Conservation (phyloP, 2,888 invertebrate genomes). For the Malthinus seriepunctatus region DNA sequence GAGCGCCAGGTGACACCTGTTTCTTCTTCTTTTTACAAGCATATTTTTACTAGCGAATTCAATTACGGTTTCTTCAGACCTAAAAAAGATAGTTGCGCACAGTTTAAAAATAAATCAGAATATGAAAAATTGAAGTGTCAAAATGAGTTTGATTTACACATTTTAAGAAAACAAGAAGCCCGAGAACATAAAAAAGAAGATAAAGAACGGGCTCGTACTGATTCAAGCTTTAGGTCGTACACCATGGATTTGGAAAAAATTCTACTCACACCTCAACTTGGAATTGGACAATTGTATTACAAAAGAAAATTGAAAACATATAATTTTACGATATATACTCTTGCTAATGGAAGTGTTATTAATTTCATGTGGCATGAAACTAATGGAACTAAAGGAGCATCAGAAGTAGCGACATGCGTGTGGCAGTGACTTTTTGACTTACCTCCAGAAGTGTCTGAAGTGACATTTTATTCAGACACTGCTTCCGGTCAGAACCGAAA, state of each 20-base stretch:
- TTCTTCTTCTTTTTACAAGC: not conserved
- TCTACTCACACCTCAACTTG: not conserved
- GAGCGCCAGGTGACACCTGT: not conserved
- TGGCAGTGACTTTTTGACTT: no score
- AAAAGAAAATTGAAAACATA: slow-evolving; percentile 19
- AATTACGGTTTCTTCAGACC: not conserved
- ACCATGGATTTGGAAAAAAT: not conserved
- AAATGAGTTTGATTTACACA: no score
- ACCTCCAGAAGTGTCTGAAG: no score
- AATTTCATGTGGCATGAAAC: not conserved
- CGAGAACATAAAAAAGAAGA: not conserved
- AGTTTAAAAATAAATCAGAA: slow-evolving; percentile 3
- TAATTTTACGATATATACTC: slow-evolving; percentile 12
- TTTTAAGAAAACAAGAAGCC: not conserved
- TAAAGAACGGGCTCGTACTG: not conserved
- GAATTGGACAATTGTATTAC: slow-evolving; percentile 39
- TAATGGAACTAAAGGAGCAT: not conserved
- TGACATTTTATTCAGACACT: not conserved
- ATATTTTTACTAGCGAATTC: slow-evolving; percentile 2
- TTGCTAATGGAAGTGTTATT: slow-evolving; percentile 24
- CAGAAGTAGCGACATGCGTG: no score
- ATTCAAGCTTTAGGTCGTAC: not conserved
- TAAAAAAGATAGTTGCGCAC: not conserved
- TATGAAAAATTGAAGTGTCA: not conserved
- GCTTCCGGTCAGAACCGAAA: slow-evolving; percentile 30